Conservation (phyloP, 2,113 vertebrate genomes). For the Thinocorus orbignyianus region DNA sequence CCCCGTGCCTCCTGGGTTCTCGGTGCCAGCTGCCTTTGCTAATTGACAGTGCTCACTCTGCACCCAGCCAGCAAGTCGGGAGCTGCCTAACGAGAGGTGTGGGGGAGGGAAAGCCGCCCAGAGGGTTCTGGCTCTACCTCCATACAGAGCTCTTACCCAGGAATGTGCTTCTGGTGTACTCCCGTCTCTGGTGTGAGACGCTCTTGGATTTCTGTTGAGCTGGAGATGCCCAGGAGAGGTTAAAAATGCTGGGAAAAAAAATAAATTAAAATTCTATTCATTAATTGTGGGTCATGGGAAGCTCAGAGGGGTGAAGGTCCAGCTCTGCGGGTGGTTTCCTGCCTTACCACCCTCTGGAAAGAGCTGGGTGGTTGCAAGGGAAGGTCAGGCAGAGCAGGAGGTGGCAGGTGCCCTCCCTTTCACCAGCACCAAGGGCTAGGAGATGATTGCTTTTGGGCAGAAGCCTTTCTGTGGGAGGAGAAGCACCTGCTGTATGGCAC, state of each 20-base stretch:
- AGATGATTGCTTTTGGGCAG: neutral
- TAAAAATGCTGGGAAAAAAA: neutral
- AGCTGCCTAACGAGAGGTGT: neutral
- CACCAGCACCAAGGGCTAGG: neutral
- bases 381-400: neutral
- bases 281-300: rapidly evolving
- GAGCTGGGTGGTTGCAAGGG: neutral
- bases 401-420: neutral
- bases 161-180: neutral
- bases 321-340: neutral
- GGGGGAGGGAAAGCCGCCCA: neutral
- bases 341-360: neutral
- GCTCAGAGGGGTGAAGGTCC: rapidly evolving
- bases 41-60: neutral
- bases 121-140: neutral
- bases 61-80: neutral
- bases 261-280: too few species aligned
- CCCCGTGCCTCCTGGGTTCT: neutral
- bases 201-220: neutral
- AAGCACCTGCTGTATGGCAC: neutral
- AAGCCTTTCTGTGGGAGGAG: neutral
- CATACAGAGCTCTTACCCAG: neutral
- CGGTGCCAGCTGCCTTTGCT: neutral
- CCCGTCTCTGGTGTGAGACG: neutral
- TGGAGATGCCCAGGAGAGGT: neutral